Conservation (phyloP, 2,113 vertebrate species). For the Sebastes fasciatus region DNA sequence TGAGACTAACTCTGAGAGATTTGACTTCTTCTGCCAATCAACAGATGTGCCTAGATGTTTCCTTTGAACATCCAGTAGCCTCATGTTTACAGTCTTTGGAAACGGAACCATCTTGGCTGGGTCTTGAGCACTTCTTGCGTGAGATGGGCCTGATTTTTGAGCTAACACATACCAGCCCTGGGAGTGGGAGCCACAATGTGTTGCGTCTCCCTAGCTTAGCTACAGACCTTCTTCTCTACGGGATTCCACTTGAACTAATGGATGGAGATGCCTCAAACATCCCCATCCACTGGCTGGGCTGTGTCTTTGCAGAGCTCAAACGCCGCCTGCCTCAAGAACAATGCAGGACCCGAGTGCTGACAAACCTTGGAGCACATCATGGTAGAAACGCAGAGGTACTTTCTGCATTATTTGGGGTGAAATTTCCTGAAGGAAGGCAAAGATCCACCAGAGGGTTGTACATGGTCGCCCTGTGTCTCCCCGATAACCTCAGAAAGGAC, state of each 20-base stretch:
- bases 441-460: constrained; percentile 81
- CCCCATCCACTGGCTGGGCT: constrained; percentile 72
- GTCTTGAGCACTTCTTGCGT: constrained; percentile 83
- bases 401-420: constrained; percentile 88
- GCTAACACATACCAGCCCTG: constrained; percentile 57
- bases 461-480: constrained; percentile 75
- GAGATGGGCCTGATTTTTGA: constrained; percentile 84
- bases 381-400: constrained; percentile 84
- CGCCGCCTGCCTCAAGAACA: constrained; percentile 62
- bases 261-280: constrained; percentile 81
- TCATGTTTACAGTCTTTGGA: constrained; percentile 23
- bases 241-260: constrained; percentile 82
- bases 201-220: constrained; percentile 74
- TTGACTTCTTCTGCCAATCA: background rate
- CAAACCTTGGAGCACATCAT: constrained; percentile 69
- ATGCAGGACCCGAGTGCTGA: constrained; percentile 65
- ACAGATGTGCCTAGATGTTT: constrained; percentile 14
- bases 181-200: constrained; percentile 67
- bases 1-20: background rate
- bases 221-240: constrained; percentile 77
- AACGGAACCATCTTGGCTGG: constrained; percentile 45
- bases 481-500: constrained; percentile 77
- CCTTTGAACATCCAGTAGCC: background rate
- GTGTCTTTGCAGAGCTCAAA: constrained; percentile 76
- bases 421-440: constrained; percentile 79